Evolutionary conservation across 2,888 invertebrate genomes (phyloP).

Genomic region (Apamea monoglypha): DNA sequence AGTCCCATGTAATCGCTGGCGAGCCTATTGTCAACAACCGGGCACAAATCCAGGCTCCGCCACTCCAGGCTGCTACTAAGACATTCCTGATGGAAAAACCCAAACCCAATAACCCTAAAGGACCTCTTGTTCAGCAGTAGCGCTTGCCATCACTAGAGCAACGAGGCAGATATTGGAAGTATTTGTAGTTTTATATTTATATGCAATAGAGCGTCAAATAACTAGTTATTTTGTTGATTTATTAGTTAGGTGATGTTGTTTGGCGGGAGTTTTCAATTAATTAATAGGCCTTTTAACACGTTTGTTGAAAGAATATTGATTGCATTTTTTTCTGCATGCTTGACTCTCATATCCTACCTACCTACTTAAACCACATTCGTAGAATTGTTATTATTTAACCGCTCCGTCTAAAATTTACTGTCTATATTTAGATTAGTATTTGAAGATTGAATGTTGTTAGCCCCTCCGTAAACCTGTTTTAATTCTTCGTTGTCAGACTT

Average conservation of each 20-base stretch:
- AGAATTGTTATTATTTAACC: background rate
- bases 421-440: background rate
- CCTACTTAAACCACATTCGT: too few species aligned
- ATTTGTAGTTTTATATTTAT: background rate
- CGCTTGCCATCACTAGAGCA: too few species aligned
- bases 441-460: background rate
- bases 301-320: background rate
- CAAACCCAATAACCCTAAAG: too few species aligned
- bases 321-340: background rate
- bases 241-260: background rate
- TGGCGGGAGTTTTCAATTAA: background rate
- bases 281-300: background rate
- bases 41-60: too few species aligned
- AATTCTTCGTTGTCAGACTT: too few species aligned
- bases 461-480: background rate
- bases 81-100: too few species aligned
- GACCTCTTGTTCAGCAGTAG: too few species aligned
- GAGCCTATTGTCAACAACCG: too few species aligned
- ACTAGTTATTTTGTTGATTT: slow-evolving; percentile 15
- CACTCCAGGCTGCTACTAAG: too few species aligned
- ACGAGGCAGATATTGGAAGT: too few species aligned
- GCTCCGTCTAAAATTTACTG: background rate
- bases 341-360: too few species aligned
- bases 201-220: slow-evolving; percentile 19
- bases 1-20: too few species aligned